Base-by-base conservation (phyloP, 1,140 invertebrate genomes). In the Drosophila santomea region DNA sequence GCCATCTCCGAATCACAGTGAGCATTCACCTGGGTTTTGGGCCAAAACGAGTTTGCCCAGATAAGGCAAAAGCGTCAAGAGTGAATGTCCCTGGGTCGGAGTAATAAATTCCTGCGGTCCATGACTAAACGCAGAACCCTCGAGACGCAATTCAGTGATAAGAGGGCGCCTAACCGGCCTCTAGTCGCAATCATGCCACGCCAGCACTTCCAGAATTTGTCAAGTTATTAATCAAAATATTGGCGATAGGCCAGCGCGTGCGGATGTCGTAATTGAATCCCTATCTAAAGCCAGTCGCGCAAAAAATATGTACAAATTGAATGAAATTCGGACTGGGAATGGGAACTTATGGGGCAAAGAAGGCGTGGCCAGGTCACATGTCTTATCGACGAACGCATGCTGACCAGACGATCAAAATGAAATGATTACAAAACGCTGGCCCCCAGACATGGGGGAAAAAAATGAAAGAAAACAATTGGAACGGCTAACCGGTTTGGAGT, bases 211-310 rank as follows among this genome's bases (percentile, higher is more conserved):
- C 38, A 57, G 50, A 75, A 55, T 66, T 75, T 57, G 55, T 48
- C 68, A 74, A 38, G 44, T 74, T 73, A 74, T 55, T 80, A 84
- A 80, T 77, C 61, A 59, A 77, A 76, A 64, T 67, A 48, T 66
- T 28, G 7, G 61, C 43, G 83, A 79, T 78, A 86, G 82, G 71
- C 15, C 47, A 43, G 61, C 60, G 74, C 66, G 75, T 78, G 81
- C 71, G 48, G 28, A 71, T 79, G 55, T 55, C 62, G 61, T 75
- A 64, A 60, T 72, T 71, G 66, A 71, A 71, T 71, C 47, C 38
- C 64, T 68, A 68, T 68, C 64, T 66, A 39, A 20, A 17, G 47
- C 45, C 20, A 52, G 61, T 44, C 32, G 47, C 66, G 64, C 64
- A 68, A 68, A 62, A 61, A 66, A 63, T 14, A 41, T 17, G 44